phyloP scores from a whole-genome alignment of 2,888 invertebrate species.

The Apeira syringaria region DNA sequence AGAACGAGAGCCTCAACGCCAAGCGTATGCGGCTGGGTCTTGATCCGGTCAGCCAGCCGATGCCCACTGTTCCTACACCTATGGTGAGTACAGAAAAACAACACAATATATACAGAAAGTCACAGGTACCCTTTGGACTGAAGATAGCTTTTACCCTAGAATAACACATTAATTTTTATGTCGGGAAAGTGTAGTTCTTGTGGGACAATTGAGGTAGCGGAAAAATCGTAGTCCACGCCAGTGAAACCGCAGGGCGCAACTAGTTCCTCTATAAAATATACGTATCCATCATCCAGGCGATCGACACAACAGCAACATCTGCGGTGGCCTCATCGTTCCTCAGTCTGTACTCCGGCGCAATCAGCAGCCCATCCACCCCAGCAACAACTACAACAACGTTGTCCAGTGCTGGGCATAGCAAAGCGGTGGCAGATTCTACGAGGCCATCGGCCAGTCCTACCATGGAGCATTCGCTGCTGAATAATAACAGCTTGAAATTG shows the following conservation, averaged over 20 bases:
- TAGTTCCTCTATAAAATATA: too few relatives aligned
- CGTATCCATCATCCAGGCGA: slow-evolving; percentile 59
- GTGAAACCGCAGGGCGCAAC: too few relatives aligned
- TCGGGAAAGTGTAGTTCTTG: too few relatives aligned
- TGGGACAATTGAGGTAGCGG: too few relatives aligned
- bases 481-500: slow-evolving; percentile 72
- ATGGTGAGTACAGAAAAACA: too few relatives aligned
- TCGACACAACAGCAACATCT: slow-evolving; percentile 85
- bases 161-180: too few relatives aligned
- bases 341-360: slow-evolving; percentile 76
- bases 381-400: slow-evolving; percentile 51
- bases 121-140: too few relatives aligned
- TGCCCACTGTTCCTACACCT: slow-evolving; percentile 89
- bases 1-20: slow-evolving; percentile 98
- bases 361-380: slow-evolving; percentile 70
- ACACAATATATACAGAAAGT: too few relatives aligned
- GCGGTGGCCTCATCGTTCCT: slow-evolving; percentile 77
- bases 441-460: slow-evolving; percentile 66
- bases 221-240: too few relatives aligned
- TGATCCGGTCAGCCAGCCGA: slow-evolving; percentile 96
- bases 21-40: slow-evolving; percentile 98
- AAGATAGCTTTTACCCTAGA: too few relatives aligned
- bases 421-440: slow-evolving; percentile 62
- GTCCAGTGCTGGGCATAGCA: slow-evolving; percentile 59
- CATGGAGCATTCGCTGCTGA: slow-evolving; percentile 64